Evolutionary conservation across 2,888 invertebrate species (phyloP).

Genomic region (Papilio gigon): DNA sequence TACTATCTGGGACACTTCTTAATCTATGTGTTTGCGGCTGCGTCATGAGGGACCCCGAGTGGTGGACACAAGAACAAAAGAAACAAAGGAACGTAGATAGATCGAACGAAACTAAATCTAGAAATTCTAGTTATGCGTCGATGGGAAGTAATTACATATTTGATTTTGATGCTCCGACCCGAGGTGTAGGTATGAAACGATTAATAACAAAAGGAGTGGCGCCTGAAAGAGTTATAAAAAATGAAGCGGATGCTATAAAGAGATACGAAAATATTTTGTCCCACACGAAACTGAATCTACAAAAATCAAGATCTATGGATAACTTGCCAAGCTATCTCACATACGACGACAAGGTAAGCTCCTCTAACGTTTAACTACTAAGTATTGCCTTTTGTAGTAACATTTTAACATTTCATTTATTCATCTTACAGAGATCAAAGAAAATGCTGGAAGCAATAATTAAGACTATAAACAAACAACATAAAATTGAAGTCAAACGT

Average conservation of each 20-base stretch:
- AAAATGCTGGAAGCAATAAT: slow-evolving; percentile 84
- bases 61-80: slow-evolving; percentile 86
- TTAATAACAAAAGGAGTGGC: slow-evolving; percentile 62
- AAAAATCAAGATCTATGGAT: slow-evolving; percentile 84
- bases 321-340: slow-evolving; percentile 89
- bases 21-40: slow-evolving; percentile 93
- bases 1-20: slow-evolving; percentile 91
- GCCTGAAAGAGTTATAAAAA: slow-evolving; percentile 65
- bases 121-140: slow-evolving; percentile 78
- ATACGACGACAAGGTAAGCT: slow-evolving; percentile 84
- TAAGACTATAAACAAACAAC: slow-evolving; percentile 56
- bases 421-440: slow-evolving; percentile 82
- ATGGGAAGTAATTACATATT: slow-evolving; percentile 74
- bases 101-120: slow-evolving; percentile 60
- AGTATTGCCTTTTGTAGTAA: slow-evolving; percentile 4
- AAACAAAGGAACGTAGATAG: slow-evolving; percentile 61
- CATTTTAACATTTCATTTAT: slow-evolving; percentile 46
- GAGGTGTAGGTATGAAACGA: slow-evolving; percentile 67
- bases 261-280: slow-evolving; percentile 58
- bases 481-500: slow-evolving; percentile 58
- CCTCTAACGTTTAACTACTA: too few relatives aligned
- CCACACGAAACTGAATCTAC: slow-evolving; percentile 54
- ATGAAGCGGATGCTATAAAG: slow-evolving; percentile 64
- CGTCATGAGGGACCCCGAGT: slow-evolving; percentile 94
- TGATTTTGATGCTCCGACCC: slow-evolving; percentile 63